These are phyloP conservation scores for Myiozetetes cayanensis DNA, from an alignment of 2,113 vertebrate genomes.

Conservation along the genomic window DNA sequence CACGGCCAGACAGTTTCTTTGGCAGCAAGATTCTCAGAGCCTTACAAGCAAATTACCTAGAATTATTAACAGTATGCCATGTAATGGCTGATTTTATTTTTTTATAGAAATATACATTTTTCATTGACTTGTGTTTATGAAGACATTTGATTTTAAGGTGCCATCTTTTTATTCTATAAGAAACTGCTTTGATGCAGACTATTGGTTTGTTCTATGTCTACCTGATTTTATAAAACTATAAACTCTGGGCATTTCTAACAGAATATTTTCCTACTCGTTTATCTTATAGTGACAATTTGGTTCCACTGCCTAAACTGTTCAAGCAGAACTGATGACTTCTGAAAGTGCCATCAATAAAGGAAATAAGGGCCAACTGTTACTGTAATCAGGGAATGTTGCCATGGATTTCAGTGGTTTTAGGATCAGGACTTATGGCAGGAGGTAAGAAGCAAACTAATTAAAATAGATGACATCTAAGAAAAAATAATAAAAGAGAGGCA, in stretches of 20 bases:
- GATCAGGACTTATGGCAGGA: not conserved
- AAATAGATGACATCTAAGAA: not conserved
- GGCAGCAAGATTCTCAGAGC: constrained; percentile 37
- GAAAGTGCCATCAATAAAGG: constrained; percentile 33
- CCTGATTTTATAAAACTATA: constrained; percentile 38
- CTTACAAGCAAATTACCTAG: constrained; percentile 38
- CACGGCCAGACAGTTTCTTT: constrained; percentile 49
- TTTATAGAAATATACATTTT: not conserved
- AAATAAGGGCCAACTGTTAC: not conserved
- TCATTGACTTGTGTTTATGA: not conserved
- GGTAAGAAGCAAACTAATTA: not conserved
- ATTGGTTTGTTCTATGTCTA: constrained; percentile 13
- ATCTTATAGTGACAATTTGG: not conserved
- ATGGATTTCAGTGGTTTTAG: not conserved
- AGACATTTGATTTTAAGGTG: constrained; percentile 42
- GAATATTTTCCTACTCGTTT: not conserved
- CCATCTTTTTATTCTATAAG: constrained; percentile 43
- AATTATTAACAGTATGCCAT: constrained; percentile 31
- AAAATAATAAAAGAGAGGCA: not conserved
- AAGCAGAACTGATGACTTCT: constrained; percentile 29
- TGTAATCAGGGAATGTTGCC: not conserved
- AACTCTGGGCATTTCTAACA: not conserved
- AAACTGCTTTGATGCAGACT: constrained; percentile 1
- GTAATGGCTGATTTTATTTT: constrained; percentile 5
- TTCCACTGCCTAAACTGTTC: not conserved